Conservation (phyloP, 35 echinoderm and acorn worm genomes). For the Lytechinus variegatus region DNA sequence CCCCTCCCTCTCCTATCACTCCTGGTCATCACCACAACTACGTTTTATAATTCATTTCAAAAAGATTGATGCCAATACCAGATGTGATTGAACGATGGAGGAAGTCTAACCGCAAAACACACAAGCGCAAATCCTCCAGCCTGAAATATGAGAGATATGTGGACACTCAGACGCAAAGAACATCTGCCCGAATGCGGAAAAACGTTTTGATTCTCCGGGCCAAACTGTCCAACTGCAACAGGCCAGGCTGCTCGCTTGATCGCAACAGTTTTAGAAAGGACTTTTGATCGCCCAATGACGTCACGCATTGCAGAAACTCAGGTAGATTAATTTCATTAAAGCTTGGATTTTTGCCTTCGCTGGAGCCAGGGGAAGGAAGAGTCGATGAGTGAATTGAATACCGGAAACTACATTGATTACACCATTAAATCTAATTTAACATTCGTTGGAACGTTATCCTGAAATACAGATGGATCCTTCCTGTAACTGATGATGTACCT, state of each 20-base stretch:
- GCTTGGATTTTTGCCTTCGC: neutral
- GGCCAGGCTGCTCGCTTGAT: neutral
- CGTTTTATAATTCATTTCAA: neutral
- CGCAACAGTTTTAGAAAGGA: slow-evolving; percentile 18
- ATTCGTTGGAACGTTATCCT: neutral
- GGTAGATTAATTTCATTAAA: slow-evolving; percentile 20
- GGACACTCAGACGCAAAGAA: slow-evolving; percentile 24
- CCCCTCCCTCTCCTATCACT: neutral
- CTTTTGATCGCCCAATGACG: slow-evolving; percentile 1
- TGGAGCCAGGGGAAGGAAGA: neutral
- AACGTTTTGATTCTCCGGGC: slow-evolving; percentile 1
- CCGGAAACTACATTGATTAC: neutral
- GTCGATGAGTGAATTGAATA: neutral
- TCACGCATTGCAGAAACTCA: neutral
- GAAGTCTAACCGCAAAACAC: slow-evolving; percentile 35
- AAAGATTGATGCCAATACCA: neutral
- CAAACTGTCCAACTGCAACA: neutral
- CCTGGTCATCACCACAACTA: neutral
- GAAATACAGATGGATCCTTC: neutral
- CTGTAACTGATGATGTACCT: neutral
- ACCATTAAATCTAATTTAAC: slow-evolving; percentile 9
- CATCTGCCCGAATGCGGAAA: slow-evolving; percentile 22
- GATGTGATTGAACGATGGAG: neutral
- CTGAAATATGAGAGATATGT: slow-evolving; percentile 40
- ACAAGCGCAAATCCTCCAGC: slow-evolving; percentile 14